These are phyloP conservation scores for Prunella fulvescens DNA, from an alignment of 2,113 vertebrate genomes.

Conservation along the genomic window DNA sequence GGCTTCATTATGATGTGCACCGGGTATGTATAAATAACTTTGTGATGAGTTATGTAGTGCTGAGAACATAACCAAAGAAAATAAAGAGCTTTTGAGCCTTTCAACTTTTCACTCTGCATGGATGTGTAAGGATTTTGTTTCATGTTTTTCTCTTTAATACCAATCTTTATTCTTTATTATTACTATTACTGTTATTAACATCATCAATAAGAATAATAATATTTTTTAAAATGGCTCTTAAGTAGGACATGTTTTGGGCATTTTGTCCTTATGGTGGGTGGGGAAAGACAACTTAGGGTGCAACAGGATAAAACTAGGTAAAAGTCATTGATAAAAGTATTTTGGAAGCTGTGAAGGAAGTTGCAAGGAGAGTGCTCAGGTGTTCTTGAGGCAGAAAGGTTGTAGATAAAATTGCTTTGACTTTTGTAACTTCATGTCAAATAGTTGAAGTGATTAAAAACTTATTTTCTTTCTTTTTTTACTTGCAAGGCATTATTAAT, in stretches of 20 bases:
- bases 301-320: neutral
- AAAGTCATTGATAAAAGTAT: neutral
- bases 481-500: slow-evolving; percentile 86
- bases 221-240: neutral
- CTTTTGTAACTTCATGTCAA: neutral
- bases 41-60: neutral
- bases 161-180: neutral
- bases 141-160: neutral
- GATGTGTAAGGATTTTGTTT: neutral
- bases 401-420: neutral
- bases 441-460: neutral
- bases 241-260: neutral
- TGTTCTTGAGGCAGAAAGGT: neutral
- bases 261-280: neutral
- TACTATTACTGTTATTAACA: neutral
- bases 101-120: neutral
- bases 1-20: slow-evolving; percentile 97
- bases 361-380: neutral
- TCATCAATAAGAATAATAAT: neutral
- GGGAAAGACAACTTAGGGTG: neutral
- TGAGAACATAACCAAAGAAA: neutral
- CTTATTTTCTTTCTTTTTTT: neutral
- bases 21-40: slow-evolving; percentile 77
- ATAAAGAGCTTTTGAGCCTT: neutral
- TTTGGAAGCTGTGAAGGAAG: neutral